Conservation (phyloP, 1,140 invertebrate species). For the Leptoteleia sp. region DNA sequence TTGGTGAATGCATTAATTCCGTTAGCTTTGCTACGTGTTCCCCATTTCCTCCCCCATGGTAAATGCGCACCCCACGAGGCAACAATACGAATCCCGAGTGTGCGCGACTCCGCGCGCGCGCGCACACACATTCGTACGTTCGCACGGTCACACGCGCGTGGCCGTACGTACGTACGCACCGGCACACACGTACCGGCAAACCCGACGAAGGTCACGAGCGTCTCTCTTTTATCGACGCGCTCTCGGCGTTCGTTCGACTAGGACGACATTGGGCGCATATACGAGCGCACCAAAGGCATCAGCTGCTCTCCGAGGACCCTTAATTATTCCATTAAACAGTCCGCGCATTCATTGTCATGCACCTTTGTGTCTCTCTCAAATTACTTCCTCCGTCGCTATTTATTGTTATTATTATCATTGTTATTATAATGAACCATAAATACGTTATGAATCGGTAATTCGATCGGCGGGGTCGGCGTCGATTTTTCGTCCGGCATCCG, state of each 20-base stretch:
- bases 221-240: slow-evolving; percentile 60
- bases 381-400: slow-evolving; percentile 49
- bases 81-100: slow-evolving; percentile 39
- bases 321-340: slow-evolving; percentile 82
- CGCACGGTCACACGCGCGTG: too few relatives aligned
- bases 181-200: not conserved
- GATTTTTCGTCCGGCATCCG: not conserved
- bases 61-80: slow-evolving; percentile 51
- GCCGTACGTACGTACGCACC: slow-evolving; percentile 5
- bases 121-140: not conserved
- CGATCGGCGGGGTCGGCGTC: too few relatives aligned
- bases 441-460: slow-evolving; percentile 12
- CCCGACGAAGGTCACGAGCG: slow-evolving; percentile 51
- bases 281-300: slow-evolving; percentile 75
- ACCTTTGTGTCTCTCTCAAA: slow-evolving; percentile 56
- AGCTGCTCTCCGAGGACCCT: slow-evolving; percentile 78
- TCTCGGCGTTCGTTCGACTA: slow-evolving; percentile 9
- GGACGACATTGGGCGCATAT: slow-evolving; percentile 43
- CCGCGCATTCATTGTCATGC: slow-evolving; percentile 78
- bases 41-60: slow-evolving; percentile 59
- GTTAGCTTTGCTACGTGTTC: slow-evolving; percentile 55
- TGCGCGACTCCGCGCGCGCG: slow-evolving; percentile 4
- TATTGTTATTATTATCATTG: slow-evolving; percentile 60
- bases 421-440: slow-evolving; percentile 52
- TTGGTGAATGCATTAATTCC: slow-evolving; percentile 62